A percentile compares a stretch with the other conserved stretches of the same genome.
phyloP scores from a whole-genome alignment of 2,797 vertebrate species.

The Tauraco hartlaubi region DNA sequence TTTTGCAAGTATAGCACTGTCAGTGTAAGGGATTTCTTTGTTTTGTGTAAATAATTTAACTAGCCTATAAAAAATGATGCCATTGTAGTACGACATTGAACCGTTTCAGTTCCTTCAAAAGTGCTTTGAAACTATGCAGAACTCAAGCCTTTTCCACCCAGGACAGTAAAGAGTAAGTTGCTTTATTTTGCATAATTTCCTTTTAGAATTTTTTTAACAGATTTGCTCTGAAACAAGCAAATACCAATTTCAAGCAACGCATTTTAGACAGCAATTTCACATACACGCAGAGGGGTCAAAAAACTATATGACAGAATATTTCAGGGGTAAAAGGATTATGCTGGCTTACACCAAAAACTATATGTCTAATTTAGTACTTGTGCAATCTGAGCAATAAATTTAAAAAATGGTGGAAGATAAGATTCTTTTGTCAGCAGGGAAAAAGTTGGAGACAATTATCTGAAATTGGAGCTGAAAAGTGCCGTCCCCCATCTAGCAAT shows the following conservation, averaged over 20 bases:
- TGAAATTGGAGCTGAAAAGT: not conserved
- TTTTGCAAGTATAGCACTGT: not conserved
- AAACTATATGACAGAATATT: not conserved
- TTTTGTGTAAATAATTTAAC: not conserved
- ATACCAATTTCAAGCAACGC: not conserved
- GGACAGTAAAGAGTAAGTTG: not conserved
- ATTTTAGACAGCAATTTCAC: not conserved
- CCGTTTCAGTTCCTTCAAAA: not conserved
- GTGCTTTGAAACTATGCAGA: not conserved
- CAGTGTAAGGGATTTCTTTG: not conserved
- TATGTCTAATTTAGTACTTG: not conserved
- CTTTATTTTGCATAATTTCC: not conserved
- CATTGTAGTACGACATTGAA: not conserved
- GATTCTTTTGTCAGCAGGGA: not conserved
- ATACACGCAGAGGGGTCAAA: not conserved
- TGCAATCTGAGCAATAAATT: not conserved
- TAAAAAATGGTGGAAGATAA: not conserved
- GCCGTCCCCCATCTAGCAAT: not conserved
- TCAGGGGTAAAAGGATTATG: constrained; percentile 8
- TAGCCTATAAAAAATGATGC: not conserved
- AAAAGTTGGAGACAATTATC: not conserved
- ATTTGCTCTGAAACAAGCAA: not conserved
- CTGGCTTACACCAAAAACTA: not conserved
- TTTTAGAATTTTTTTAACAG: not conserved
- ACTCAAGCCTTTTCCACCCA: not conserved